Percentiles rank a stretch among this genome's conserved stretches.
These are phyloP conservation scores for Epinephelus cyanopodus DNA, from an alignment of 2,113 vertebrate genomes.

Conservation along the genomic window DNA sequence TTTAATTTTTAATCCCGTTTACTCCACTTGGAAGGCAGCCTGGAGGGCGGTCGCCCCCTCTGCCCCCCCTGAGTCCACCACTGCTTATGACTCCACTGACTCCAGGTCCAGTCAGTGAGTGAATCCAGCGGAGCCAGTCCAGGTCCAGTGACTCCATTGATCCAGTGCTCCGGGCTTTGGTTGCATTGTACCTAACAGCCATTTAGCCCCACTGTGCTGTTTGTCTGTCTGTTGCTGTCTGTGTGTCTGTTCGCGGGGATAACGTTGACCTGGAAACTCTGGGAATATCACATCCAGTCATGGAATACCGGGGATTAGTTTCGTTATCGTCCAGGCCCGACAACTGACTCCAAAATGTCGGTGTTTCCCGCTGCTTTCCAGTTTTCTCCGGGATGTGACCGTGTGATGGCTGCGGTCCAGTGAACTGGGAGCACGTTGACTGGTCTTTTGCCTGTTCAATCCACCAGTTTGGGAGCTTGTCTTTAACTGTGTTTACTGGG, in stretches of 20 bases:
- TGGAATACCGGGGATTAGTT: slow-evolving; percentile 59
- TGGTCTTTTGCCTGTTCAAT: slow-evolving; percentile 46
- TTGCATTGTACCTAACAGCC: slow-evolving; percentile 69
- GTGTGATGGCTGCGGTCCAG: slow-evolving; percentile 80
- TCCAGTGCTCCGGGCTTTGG: slow-evolving; percentile 64
- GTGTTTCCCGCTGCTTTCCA: slow-evolving; percentile 59
- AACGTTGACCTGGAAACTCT: slow-evolving; percentile 29
- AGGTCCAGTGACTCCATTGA: slow-evolving; percentile 17
- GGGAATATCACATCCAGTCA: slow-evolving; percentile 48
- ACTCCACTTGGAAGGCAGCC: no score
- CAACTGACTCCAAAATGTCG: slow-evolving; percentile 47
- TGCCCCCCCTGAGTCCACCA: no score
- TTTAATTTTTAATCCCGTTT: no score
- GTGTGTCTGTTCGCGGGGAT: slow-evolving; percentile 47
- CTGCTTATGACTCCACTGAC: no score
- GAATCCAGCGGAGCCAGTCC: slow-evolving; percentile 40
- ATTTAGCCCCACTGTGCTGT: slow-evolving; percentile 68
- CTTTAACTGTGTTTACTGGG: slow-evolving; percentile 37
- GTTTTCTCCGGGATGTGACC: slow-evolving; percentile 69
- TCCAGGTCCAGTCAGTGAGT: not conserved
- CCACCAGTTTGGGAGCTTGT: slow-evolving; percentile 49
- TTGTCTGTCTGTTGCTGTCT: slow-evolving; percentile 60
- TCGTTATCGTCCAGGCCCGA: not conserved
- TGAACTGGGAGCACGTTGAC: slow-evolving; percentile 79
- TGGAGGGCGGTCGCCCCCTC: no score